These are phyloP conservation scores for Protobothrops flavoviridis DNA, from an alignment of 2,113 vertebrate genomes.

Conservation along the genomic window DNA sequence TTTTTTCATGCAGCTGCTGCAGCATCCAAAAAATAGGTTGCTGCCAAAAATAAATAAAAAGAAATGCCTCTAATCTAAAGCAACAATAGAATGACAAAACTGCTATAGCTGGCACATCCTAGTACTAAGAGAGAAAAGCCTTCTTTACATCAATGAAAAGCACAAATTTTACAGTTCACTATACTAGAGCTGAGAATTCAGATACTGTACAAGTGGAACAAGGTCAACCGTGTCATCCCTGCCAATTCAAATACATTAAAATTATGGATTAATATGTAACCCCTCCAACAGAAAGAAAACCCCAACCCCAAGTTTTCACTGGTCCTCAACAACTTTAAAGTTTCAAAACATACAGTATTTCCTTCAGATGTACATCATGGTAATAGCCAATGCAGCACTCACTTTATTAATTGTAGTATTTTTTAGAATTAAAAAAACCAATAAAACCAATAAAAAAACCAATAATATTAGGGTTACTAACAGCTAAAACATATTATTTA, in stretches of 20 bases:
- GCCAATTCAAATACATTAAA: conserved; percentile 39
- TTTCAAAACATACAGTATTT: conserved; percentile 14
- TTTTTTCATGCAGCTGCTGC: conserved; percentile 9
- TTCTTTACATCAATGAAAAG: conserved; percentile 29
- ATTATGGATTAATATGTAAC: conserved; percentile 33
- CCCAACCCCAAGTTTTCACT: background rate
- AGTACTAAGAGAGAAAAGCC: conserved; percentile 29
- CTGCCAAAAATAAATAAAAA: background rate
- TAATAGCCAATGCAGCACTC: background rate
- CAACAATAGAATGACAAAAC: conserved; percentile 38
- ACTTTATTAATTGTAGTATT: rapidly evolving
- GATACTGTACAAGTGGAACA: conserved; percentile 4
- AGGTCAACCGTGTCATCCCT: conserved; percentile 1
- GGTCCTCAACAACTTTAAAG: conserved; percentile 34
- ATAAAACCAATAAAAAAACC: too few species aligned
- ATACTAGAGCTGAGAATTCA: conserved; percentile 21
- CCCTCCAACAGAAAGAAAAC: conserved; percentile 24
- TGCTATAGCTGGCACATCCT: background rate
- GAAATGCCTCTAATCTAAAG: conserved; percentile 7
- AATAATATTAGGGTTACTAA: background rate
- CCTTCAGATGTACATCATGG: background rate
- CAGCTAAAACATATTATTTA: background rate
- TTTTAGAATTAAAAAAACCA: background rate
- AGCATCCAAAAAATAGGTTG: conserved; percentile 7
- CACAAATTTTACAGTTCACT: conserved; percentile 38